Evolutionary conservation across 1,140 invertebrate genomes (phyloP).

Genomic region (silkworm (Bombyx mori)): ASM3026992v2 NC_085108.1:688001-688500

Average conservation of each 20-base stretch:
- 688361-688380: too few relatives aligned
- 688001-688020: too few relatives aligned
- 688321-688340: slow-evolving; percentile 28
- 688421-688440: too few relatives aligned
- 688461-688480: background rate
- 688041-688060: too few relatives aligned
- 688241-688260: slow-evolving; percentile 43
- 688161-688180: slow-evolving; percentile 44
- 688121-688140: background rate
- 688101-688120: background rate
- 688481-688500: background rate
- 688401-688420: too few relatives aligned
- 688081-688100: too few relatives aligned
- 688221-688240: slow-evolving; percentile 47
- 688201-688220: slow-evolving; percentile 39
- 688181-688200: slow-evolving; percentile 42
- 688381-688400: too few relatives aligned
- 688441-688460: too few relatives aligned
- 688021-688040: too few relatives aligned
- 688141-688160: slow-evolving; percentile 44
- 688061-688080: too few relatives aligned
- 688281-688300: slow-evolving; percentile 46
- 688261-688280: slow-evolving; percentile 43
- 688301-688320: slow-evolving; percentile 52
- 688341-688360: too few relatives aligned